Percentiles rank a stretch among this genome's conserved stretches.
Evolutionary conservation across 2,797 vertebrate genomes (phyloP).

Genomic region (Sarcophilus harrisii): DNA sequence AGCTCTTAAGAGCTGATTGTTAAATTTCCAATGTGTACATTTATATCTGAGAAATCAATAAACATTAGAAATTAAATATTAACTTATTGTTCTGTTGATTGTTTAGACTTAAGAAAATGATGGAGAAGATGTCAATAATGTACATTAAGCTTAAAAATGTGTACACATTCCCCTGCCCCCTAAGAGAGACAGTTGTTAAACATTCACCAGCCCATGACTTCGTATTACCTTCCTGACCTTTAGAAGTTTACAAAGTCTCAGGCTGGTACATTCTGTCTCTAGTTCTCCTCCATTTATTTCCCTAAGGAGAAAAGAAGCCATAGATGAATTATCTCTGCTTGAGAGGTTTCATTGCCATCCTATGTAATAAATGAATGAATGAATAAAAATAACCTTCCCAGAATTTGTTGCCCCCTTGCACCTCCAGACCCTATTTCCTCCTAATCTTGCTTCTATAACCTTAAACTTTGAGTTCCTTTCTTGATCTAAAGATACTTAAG

Average conservation of each 20-base stretch:
- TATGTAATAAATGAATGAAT: neutral
- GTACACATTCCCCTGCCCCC: neutral
- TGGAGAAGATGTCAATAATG: neutral
- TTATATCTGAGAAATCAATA: neutral
- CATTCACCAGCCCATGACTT: neutral
- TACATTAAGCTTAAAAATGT: neutral
- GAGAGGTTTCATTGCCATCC: slow-evolving; percentile 25
- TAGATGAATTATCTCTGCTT: neutral
- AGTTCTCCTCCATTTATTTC: neutral
- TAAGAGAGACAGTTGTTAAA: neutral
- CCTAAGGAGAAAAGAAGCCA: slow-evolving; percentile 21
- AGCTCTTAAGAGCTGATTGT: neutral
- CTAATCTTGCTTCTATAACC: slow-evolving; percentile 26
- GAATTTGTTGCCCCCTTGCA: neutral
- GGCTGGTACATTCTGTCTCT: neutral
- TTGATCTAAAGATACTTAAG: slow-evolving; percentile 20
- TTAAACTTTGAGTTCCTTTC: slow-evolving; percentile 40
- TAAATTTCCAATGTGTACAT: neutral
- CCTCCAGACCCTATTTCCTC: neutral
- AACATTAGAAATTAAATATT: neutral
- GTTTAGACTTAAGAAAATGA: neutral
- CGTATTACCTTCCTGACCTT: neutral
- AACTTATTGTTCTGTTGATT: neutral
- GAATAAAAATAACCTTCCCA: neutral
- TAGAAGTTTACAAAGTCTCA: neutral